Conservation (phyloP, 2,113 vertebrate species). For the Protobothrops flavoviridis region DNA sequence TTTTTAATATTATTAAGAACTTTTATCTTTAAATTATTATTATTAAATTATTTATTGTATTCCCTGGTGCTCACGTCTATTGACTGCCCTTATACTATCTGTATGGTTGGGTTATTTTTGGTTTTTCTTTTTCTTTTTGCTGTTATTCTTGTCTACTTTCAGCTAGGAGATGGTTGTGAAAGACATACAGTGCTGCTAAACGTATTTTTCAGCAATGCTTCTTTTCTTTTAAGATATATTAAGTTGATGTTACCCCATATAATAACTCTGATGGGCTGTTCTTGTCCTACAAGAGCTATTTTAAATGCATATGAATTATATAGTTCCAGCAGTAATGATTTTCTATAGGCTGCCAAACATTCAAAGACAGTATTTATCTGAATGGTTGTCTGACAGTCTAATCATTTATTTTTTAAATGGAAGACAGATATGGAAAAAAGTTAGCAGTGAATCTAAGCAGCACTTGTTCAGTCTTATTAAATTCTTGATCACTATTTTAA, state of each 20-base stretch:
- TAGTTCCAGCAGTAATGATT: background rate
- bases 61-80: no score
- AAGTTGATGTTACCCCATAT: background rate
- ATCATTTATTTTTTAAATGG: background rate
- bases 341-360: background rate
- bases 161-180: constrained; percentile 4
- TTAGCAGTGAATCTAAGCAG: background rate
- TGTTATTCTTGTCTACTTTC: background rate
- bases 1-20: no score
- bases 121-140: background rate
- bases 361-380: background rate
- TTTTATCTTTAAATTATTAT: no score
- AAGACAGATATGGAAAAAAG: background rate
- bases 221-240: background rate
- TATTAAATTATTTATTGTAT: no score
- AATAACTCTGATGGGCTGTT: background rate
- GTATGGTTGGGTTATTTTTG: background rate
- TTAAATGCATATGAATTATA: background rate
- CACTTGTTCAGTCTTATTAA: background rate
- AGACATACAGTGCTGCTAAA: background rate
- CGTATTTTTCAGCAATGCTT: background rate
- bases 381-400: background rate
- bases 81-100: background rate
- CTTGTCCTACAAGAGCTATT: accelerated
- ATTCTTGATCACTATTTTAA: background rate